Conservation (phyloP, 2,888 invertebrate species). For the Petrophora chlorosata region DNA sequence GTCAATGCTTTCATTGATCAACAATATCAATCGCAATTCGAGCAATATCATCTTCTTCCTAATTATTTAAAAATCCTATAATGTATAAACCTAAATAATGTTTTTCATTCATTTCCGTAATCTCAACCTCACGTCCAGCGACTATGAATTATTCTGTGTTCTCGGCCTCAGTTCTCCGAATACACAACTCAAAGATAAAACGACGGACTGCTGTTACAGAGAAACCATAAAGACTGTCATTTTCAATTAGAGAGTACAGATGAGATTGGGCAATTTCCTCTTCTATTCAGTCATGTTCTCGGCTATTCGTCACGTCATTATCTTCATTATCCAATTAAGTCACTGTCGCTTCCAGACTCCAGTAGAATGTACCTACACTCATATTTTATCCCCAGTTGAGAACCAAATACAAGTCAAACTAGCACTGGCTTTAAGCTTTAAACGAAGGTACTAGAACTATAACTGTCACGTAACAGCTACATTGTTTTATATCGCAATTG, state of each 20-base stretch:
- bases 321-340: constrained; percentile 13
- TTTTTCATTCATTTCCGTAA: not conserved
- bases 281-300: constrained; percentile 21
- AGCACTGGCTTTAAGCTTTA: not conserved
- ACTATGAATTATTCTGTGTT: too few relatives aligned
- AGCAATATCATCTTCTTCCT: too few relatives aligned
- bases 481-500: not conserved
- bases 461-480: too few relatives aligned
- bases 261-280: constrained; percentile 20
- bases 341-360: not conserved
- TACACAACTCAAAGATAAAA: constrained; percentile 1
- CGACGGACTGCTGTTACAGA: not conserved
- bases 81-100: not conserved
- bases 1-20: too few relatives aligned
- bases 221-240: constrained; percentile 7
- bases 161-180: constrained; percentile 2
- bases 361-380: not conserved
- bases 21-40: too few relatives aligned
- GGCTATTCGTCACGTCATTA: constrained; percentile 24
- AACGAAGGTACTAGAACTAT: too few relatives aligned
- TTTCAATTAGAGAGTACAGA: constrained; percentile 19
- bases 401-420: not conserved
- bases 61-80: too few relatives aligned
- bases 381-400: not conserved
- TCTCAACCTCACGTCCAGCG: constrained; percentile 7